Conservation (phyloP, 2,888 invertebrate species). For the Nomada goodeniana region DNA sequence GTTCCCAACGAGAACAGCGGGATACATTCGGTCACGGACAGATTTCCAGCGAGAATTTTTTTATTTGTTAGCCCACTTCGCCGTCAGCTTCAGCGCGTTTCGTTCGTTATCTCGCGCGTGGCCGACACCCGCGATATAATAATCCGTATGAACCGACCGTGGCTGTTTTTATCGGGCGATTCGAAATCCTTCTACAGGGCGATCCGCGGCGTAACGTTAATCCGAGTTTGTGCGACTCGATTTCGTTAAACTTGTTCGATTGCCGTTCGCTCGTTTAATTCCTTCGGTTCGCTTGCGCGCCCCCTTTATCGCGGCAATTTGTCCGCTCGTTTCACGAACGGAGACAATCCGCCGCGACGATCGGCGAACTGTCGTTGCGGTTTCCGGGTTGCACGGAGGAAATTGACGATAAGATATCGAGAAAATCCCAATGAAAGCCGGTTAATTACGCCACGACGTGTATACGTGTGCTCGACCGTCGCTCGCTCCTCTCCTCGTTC, state of each 20-base stretch:
- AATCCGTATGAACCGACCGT: constrained; percentile 5
- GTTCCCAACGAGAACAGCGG: constrained; percentile 23
- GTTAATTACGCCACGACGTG: constrained; percentile 73
- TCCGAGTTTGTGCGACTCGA: constrained; percentile 45
- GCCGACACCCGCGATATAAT: constrained; percentile 25
- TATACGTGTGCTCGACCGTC: background rate
- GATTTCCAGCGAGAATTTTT: constrained; percentile 19
- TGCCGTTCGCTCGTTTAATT: constrained; percentile 54
- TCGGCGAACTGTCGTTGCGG: constrained; percentile 57
- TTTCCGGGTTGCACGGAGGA: constrained; percentile 74
- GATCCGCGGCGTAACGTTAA: constrained; percentile 1
- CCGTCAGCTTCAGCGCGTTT: constrained; percentile 5
- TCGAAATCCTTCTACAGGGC: constrained; percentile 11
- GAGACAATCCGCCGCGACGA: constrained; percentile 49
- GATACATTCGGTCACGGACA: constrained; percentile 22
- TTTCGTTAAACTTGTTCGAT: constrained; percentile 41
- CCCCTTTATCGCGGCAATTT: constrained; percentile 59
- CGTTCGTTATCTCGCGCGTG: constrained; percentile 33
- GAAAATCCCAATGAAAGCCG: constrained; percentile 76
- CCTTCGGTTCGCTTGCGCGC: constrained; percentile 25
- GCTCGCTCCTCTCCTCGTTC: constrained; percentile 21
- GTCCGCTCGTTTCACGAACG: constrained; percentile 57
- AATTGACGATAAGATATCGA: constrained; percentile 72
- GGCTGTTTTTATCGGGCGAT: background rate
- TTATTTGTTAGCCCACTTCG: constrained; percentile 25